These are phyloP conservation scores for Setophaga petechia DNA, from an alignment of 2,113 vertebrate species.

Conservation along the genomic window DNA sequence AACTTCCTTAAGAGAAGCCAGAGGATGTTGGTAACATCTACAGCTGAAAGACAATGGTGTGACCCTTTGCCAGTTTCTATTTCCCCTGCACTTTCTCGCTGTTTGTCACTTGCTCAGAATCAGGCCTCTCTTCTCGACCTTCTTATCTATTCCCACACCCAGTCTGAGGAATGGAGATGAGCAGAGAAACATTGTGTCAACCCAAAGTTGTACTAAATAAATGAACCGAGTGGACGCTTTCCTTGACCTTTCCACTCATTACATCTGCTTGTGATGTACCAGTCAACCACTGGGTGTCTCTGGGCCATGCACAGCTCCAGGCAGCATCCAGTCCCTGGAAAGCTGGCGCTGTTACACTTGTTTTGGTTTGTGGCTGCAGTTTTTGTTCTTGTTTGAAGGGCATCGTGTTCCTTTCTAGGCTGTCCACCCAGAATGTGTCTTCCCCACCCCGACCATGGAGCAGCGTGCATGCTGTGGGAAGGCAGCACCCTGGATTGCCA, in stretches of 20 bases:
- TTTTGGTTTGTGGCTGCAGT: neutral
- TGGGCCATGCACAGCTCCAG: neutral
- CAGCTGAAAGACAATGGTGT: neutral
- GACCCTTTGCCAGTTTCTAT: neutral
- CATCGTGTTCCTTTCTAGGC: neutral
- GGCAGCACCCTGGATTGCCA: neutral
- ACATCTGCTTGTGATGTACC: neutral
- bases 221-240: neutral
- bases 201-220: neutral
- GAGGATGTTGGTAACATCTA: neutral
- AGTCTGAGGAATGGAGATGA: neutral
- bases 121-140: neutral
- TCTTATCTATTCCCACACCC: neutral
- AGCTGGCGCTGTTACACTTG: neutral
- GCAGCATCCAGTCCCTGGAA: neutral
- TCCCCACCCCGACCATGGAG: neutral
- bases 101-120: neutral
- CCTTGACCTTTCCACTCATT: neutral
- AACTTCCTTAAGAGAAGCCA: neutral
- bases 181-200: neutral
- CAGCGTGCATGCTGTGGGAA: fast-evolving
- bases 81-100: neutral
- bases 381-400: neutral
- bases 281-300: slow-evolving; percentile 11
- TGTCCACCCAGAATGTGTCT: neutral